phyloP scores from a whole-genome alignment of 2,797 vertebrate genomes.

The Pipistrellus pygmaeus region DNA sequence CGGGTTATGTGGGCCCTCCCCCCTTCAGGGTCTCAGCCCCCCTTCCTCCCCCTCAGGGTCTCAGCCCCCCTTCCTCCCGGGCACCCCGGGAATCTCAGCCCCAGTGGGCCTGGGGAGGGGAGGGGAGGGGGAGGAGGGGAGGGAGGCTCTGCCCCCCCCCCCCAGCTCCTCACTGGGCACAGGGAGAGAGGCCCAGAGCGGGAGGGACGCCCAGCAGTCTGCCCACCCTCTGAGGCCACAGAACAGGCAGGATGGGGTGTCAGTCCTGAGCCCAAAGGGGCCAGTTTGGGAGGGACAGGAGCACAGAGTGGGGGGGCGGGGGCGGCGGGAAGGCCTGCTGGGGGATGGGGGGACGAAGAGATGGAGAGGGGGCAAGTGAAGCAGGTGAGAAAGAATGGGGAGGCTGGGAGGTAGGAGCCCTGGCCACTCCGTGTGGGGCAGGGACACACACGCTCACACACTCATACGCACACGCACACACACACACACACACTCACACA shows the following conservation, averaged over 20 bases:
- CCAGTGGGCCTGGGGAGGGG: neutral
- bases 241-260: neutral
- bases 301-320: rapidly evolving
- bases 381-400: neutral
- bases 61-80: neutral
- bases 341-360: neutral
- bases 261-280: neutral
- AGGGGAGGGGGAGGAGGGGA: neutral
- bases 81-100: neutral
- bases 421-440: neutral
- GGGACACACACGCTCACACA: neutral
- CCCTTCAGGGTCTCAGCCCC: neutral
- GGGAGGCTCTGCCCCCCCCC: too few relatives aligned
- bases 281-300: neutral
- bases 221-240: too few relatives aligned
- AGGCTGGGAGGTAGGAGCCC: too few relatives aligned
- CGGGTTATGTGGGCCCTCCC: rapidly evolving
- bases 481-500: too few relatives aligned
- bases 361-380: neutral
- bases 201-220: neutral
- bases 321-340: neutral
- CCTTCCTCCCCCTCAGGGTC: too few relatives aligned
- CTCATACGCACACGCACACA: too few relatives aligned
- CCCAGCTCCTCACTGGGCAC: neutral
- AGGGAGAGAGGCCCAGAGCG: neutral